Evolutionary conservation across 2,888 invertebrate genomes (phyloP), one percentile per base, ranked within the genome.

Genomic region (Danaus chrysippus): DNA sequence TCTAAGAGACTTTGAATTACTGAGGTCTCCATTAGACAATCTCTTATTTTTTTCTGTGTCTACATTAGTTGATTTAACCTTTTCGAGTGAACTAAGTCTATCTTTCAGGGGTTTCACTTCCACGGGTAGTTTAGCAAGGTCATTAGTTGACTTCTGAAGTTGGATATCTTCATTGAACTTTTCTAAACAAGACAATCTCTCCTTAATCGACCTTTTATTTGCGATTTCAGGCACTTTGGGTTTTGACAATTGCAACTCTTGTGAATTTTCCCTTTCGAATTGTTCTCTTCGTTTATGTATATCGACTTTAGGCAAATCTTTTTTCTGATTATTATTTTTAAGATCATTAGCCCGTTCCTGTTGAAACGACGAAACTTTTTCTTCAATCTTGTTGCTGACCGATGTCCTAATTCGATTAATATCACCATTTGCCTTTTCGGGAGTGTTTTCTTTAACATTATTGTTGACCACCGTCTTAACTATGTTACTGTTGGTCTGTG

Each of bases 281-380:
- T 97, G 93, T 82, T 96, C 96, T 73, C 96, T 94, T 71, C 96
- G 92, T 85, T 96, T 96, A 63, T 94, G 92, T 70, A 97, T 94
- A 79, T 96, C 94, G 23, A 96, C 95, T 91, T 96, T 96, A n/a
- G 95, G 94, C 65, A 94, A 86, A 74, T 93, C 92, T 73, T 92
- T 93, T 71, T 91, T 92, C 65, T 87, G 84, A 69, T 86, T 86
- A 67, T 91, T 85, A 71, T 83, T 88, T 76, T 87, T 84, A 67
- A 86, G 73, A 74, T 92, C 92, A 74, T 81, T 83, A 55, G 73
- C 76, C 71, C 82, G 87, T 76, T 83, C 86, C 67, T 87, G 84
- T 79, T 93, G 93, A 72, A 93, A 93, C 61, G 93, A 93, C 13
- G 92, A 92, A 9, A 94, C 79, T 74, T 93, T 93, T 73, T 93